Conservation (phyloP, 2,888 invertebrate genomes). For the Lampropteryx suffumata region DNA sequence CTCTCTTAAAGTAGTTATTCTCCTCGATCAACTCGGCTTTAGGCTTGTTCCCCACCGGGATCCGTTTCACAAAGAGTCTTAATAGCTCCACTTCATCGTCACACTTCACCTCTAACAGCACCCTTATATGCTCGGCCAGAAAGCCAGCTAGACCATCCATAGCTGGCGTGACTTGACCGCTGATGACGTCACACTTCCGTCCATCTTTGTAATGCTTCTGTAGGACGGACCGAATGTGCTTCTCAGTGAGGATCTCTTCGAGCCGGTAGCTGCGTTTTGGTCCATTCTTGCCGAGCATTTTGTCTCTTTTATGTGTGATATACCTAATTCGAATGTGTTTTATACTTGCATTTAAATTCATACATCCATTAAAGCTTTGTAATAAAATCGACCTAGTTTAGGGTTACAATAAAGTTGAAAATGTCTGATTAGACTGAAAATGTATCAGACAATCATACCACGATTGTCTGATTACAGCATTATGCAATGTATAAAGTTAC, state of each 20-base stretch:
- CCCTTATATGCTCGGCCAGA: slow-evolving; percentile 62
- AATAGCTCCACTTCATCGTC: slow-evolving; percentile 37
- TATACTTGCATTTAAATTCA: slow-evolving; percentile 16
- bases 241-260: slow-evolving; percentile 46
- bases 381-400: not conserved
- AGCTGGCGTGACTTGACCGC: slow-evolving; percentile 47
- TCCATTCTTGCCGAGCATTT: slow-evolving; percentile 37
- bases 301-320: slow-evolving; percentile 13
- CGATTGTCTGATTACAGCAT: not conserved
- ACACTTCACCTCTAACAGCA: slow-evolving; percentile 41
- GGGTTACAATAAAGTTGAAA: not conserved
- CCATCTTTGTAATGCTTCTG: slow-evolving; percentile 13
- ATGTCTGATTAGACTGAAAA: not conserved
- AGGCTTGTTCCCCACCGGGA: slow-evolving; percentile 55
- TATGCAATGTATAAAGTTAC: not conserved
- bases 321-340: slow-evolving; percentile 8
- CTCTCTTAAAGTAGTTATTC: slow-evolving; percentile 54
- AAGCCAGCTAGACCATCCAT: slow-evolving; percentile 59
- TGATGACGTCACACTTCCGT: slow-evolving; percentile 28
- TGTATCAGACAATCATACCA: not conserved
- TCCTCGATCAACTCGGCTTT: slow-evolving; percentile 59
- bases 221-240: slow-evolving; percentile 45
- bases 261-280: slow-evolving; percentile 27
- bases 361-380: not conserved
- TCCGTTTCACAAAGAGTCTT: slow-evolving; percentile 59